Base-by-base conservation (phyloP, 2,888 invertebrate genomes). In the Teleogryllus oceanicus region DNA sequence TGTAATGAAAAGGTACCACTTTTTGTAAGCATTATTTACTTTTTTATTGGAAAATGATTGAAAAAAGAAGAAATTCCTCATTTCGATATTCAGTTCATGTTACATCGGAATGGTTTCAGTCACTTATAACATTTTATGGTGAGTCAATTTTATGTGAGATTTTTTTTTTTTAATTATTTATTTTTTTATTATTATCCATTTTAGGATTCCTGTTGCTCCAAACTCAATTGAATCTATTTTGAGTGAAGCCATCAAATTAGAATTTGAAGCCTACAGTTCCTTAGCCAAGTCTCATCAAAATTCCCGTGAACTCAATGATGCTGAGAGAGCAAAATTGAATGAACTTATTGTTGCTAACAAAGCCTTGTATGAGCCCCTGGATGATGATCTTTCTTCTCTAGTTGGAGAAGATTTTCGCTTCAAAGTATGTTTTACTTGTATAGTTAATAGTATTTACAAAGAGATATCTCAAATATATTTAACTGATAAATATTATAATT, bases 331-430 rank as follows among this genome's bases (percentile, higher is more conserved):
- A 74, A 96, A 95, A 86, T 87, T 96, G 79, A 94, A 94, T 84
- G 96, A 96, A 87, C 87, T 96, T 78, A 93, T 96, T 81, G 91
- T 94, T 10, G 96, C 96, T 0, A 95, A 96, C 85, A 94, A 95
- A 86, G 94, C 95, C 0, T 89, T 96, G 50, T 90, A 94, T 84
- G 93, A 94, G 78, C 96, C 96, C 10, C 90, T 96, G 4, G 95
- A 96, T 84, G 94, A 95, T 83, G 96, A 96, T 85, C 89, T 94
- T 77, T 91, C 91, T 49, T 90, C 90, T 85, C 88, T 94, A 16
- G 90, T 93, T 76, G 92, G 91, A 21, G 92, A 92, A 78, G 91
- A 92, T 51, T 90, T 91, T 83, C 88, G 88, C 84, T 89, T 91
- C 83, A 88, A 89, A 86, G 91, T 91, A 85, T 86, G 88, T 87